Evolutionary conservation across 2,888 invertebrate species (phyloP), one percentile per base, ranked within the genome.

Genomic region (Pinctada fucata): DNA sequence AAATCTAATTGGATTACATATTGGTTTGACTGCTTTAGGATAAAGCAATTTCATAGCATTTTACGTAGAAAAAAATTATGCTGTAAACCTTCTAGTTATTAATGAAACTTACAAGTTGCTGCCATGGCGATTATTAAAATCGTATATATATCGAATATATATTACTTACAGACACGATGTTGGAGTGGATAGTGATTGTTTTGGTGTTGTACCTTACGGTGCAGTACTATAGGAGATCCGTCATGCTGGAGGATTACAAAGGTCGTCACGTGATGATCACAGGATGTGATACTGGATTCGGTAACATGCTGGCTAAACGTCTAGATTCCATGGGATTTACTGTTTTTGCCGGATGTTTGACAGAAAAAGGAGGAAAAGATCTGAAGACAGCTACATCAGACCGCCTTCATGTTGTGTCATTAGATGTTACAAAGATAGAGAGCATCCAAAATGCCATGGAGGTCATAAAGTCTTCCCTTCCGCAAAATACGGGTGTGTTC

Each of bases 241-340:
- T 31, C 31, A 31, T 31, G n/a, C 78, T 87, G 1, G 76, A 79
- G 5, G 72, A 83, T 45, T 84, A 83, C 78, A 75, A 63, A 3
- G 76, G 80, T 52, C 83, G 84, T 51, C 79, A 87, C 78, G 88
- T 89, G 6, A 76, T 89, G 5, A 83, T 90, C n/a, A 90, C 89
- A 10, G 90, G 90, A 13, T 89, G 90, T 81, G 90, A 90, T 79
- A 73, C 86, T 0, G 89, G 90, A 2, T 89, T 90, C 70, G 90
- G 89, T 47, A 79, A 85, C 49, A 68, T 83, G 65, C 82, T 89
- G 6, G 84, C 87, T 4, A 84, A 86, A 73, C 79, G 82, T 5
- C 78, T 89, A 51, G 88, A 88, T 75, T 50, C 65, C 3, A 70
- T 85, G 48, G 87, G 87, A 3, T 84, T 88, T 64, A 78, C 81